Percentiles rank a stretch among this genome's conserved stretches.
Evolutionary conservation across 2,888 invertebrate species (phyloP).

Genomic region (Thumatha senex): DNA sequence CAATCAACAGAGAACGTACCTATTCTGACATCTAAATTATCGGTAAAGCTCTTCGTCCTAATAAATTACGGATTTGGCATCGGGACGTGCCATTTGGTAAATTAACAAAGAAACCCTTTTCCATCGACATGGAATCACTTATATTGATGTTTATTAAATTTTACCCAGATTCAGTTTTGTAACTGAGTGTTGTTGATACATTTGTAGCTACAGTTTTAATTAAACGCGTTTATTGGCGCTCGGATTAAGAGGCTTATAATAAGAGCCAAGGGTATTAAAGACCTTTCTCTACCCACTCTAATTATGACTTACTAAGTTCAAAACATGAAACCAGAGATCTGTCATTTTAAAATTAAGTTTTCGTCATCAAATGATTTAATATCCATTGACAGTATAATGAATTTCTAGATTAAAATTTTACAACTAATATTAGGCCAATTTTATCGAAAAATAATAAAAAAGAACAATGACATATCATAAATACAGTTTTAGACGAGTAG

Average conservation of each 20-base stretch:
- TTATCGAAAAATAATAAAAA: no score
- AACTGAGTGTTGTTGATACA: conserved; percentile 42
- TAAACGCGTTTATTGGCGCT: conserved; percentile 69
- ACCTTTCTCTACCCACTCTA: conserved; percentile 62
- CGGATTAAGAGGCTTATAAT: conserved; percentile 68
- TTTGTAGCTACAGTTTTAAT: conserved; percentile 66
- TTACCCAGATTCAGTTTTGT: conserved; percentile 33
- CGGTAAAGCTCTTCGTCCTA: conserved; percentile 1
- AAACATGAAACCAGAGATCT: conserved; percentile 30
- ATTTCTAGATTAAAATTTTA: background rate
- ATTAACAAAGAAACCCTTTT: conserved; percentile 19
- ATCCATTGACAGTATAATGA: background rate
- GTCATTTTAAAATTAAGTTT: conserved; percentile 14
- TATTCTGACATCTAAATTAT: conserved; percentile 3
- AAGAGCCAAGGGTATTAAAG: conserved; percentile 68
- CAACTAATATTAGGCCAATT: no score
- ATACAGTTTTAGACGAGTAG: no score
- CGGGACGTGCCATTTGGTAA: conserved; percentile 11
- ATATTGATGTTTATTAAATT: conserved; percentile 40
- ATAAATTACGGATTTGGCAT: conserved; percentile 4
- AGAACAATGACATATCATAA: no score
- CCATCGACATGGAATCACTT: conserved; percentile 28
- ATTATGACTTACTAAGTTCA: conserved; percentile 71
- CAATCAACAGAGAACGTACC: conserved; percentile 1
- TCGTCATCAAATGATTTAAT: no score